Percentiles rank a stretch among this genome's conserved stretches.
These are phyloP conservation scores for Leptarthrus brevirostris DNA, from an alignment of 2,888 invertebrate species.

Conservation along the genomic window DNA sequence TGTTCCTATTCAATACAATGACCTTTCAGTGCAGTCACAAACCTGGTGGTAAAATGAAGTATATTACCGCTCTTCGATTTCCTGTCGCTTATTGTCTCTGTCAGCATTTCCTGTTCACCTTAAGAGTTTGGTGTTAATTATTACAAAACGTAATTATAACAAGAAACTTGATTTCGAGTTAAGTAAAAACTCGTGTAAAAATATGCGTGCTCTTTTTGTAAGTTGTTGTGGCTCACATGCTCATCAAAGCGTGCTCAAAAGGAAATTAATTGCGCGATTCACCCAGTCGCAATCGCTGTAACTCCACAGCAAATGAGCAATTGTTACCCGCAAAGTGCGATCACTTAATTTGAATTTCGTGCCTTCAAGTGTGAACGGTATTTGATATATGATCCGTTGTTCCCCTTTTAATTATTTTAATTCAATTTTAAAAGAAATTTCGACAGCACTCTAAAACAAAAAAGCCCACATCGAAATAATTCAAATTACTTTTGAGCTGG, in stretches of 20 bases:
- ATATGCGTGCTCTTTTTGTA: constrained; percentile 17
- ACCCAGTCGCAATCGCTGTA: constrained; percentile 25
- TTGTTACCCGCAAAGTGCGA: constrained; percentile 37
- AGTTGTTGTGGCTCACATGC: constrained; percentile 34
- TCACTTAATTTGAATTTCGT: constrained; percentile 49
- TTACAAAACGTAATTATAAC: constrained; percentile 47
- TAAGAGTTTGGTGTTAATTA: constrained; percentile 38
- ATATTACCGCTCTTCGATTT: constrained; percentile 37
- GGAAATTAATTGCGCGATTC: constrained; percentile 45
- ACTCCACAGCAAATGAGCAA: constrained; percentile 44
- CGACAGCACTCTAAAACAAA: constrained; percentile 27
- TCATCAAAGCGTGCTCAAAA: constrained; percentile 48
- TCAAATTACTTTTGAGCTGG: background rate
- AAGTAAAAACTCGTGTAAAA: constrained; percentile 45
- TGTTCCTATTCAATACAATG: background rate
- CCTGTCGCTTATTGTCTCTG: constrained; percentile 37
- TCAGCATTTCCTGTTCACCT: constrained; percentile 30
- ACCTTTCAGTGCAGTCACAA: background rate
- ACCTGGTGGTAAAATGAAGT: constrained; percentile 13
- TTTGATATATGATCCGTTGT: constrained; percentile 15
- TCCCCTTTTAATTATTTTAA: constrained; percentile 36
- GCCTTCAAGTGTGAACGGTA: constrained; percentile 37
- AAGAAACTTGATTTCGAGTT: constrained; percentile 36
- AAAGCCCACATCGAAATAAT: background rate
- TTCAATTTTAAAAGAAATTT: constrained; percentile 41